Evolutionary conservation across 2,113 vertebrate species (phyloP).

Genomic region (Xiphophorus maculatus): DNA sequence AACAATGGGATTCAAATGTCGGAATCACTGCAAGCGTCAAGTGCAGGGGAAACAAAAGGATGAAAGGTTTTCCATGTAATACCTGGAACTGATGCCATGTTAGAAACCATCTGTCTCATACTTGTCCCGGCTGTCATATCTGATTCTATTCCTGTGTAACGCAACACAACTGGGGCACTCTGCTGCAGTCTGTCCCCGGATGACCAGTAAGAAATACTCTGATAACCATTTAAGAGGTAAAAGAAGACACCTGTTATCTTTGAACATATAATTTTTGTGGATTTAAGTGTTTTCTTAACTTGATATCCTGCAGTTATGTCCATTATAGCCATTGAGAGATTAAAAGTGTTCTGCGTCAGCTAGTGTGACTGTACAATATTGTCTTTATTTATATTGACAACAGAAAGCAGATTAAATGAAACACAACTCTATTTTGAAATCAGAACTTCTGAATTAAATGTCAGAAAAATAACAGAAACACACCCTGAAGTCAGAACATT

Average conservation of each 20-base stretch:
- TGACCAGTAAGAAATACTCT: conserved; percentile 73
- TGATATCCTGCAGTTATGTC: neutral
- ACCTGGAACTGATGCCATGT: conserved; percentile 92
- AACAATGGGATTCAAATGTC: conserved; percentile 90
- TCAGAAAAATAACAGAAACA: no score
- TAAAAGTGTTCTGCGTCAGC: neutral
- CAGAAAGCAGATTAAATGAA: neutral
- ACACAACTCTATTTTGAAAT: no score
- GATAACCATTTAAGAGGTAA: conserved; percentile 40
- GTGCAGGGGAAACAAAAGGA: conserved; percentile 79
- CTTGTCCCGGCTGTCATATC: conserved; percentile 91
- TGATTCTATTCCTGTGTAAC: conserved; percentile 90
- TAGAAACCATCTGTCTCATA: conserved; percentile 92
- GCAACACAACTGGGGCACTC: conserved; percentile 84
- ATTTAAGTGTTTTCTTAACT: neutral
- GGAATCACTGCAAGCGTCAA: conserved; percentile 37
- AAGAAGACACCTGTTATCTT: conserved; percentile 5
- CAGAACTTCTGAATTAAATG: no score
- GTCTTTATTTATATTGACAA: neutral
- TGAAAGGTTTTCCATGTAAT: conserved; percentile 88
- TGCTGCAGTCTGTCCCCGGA: conserved; percentile 81
- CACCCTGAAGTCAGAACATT: no score
- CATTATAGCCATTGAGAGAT: neutral
- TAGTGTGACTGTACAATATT: neutral
- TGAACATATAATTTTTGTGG: conserved; percentile 8